Evolutionary conservation across 2,888 invertebrate genomes (phyloP).

Genomic region (Cryptosula pallasiana): DNA sequence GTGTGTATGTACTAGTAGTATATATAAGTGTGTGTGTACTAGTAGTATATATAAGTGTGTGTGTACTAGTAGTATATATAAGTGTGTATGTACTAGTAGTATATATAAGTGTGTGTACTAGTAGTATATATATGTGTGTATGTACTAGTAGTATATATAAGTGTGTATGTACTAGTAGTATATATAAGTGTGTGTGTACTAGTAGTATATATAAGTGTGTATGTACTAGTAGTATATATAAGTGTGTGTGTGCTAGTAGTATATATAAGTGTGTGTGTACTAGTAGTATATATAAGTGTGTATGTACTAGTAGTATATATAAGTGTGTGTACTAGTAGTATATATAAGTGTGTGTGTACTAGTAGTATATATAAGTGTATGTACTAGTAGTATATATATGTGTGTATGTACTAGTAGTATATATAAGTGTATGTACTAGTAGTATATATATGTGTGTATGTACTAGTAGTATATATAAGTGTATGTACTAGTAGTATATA

Average conservation of each 20-base stretch:
- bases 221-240: neutral
- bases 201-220: neutral
- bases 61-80: too few species aligned
- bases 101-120: neutral
- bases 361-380: too few species aligned
- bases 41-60: conserved; percentile 57
- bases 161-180: too few species aligned
- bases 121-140: neutral
- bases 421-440: neutral
- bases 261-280: conserved; percentile 57
- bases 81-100: neutral
- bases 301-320: neutral
- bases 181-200: neutral
- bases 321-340: neutral
- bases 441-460: neutral
- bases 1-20: neutral
- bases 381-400: too few species aligned
- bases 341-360: too few species aligned
- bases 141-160: too few species aligned
- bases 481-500: too few species aligned
- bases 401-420: neutral
- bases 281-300: too few species aligned
- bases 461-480: too few species aligned
- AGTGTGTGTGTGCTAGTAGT: too few species aligned
- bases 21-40: too few species aligned